Conservation (phyloP, 1,140 invertebrate genomes). For the Phymorhynchus buccinoides region DNA sequence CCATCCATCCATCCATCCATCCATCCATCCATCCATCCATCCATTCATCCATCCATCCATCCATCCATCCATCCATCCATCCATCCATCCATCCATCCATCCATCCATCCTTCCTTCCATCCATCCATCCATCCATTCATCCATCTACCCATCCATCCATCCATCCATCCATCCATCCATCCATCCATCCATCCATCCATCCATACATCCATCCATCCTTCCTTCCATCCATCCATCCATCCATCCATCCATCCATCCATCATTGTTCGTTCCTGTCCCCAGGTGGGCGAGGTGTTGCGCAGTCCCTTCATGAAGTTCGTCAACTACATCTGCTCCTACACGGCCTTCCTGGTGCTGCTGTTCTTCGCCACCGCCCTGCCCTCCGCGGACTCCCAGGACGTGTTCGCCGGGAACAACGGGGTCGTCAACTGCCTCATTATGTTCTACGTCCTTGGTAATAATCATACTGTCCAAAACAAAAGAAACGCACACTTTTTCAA, state of each 20-base stretch:
- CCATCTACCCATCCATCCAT: no score
- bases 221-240: constrained; percentile 13
- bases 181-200: no score
- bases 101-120: background rate
- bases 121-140: no score
- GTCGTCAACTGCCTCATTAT: constrained; percentile 87
- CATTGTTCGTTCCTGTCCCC: no score
- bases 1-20: no score
- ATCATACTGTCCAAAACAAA: no score
- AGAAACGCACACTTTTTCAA: no score
- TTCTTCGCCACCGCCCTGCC: constrained; percentile 52
- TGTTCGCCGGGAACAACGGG: constrained; percentile 87
- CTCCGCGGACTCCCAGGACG: constrained; percentile 72
- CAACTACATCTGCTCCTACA: constrained; percentile 90
- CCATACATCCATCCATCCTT: no score
- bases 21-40: no score
- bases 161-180: constrained; percentile 4
- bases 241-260: constrained; percentile 14
- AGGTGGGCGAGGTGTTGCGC: constrained; percentile 87
- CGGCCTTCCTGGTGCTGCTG: constrained; percentile 83
- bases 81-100: no score
- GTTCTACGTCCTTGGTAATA: constrained; percentile 85
- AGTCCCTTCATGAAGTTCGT: constrained; percentile 97
- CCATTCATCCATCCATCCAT: no score
- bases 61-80: no score